Conservation (phyloP, 2,888 invertebrate genomes). For the Siphlonurus alternatus region DNA sequence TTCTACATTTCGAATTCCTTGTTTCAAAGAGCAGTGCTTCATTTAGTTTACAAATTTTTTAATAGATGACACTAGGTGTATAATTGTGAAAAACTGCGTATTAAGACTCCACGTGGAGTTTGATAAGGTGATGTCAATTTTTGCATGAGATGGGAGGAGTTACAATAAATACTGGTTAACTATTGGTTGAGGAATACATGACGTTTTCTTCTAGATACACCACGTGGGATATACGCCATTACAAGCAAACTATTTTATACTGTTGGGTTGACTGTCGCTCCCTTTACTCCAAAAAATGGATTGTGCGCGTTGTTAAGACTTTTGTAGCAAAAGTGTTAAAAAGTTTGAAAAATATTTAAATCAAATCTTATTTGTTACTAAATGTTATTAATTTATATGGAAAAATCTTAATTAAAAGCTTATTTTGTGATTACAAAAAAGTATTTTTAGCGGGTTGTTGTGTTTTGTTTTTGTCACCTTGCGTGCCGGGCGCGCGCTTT, state of each 20-base stretch:
- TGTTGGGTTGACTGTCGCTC: conserved; percentile 10
- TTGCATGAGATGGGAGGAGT: conserved; percentile 17
- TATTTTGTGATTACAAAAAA: not conserved
- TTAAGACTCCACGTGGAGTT: conserved; percentile 24
- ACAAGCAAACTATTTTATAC: conserved; percentile 15
- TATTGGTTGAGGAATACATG: conserved; percentile 14
- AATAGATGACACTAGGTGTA: not conserved
- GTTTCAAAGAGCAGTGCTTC: too few species aligned
- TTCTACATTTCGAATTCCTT: too few species aligned
- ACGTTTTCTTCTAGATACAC: conserved; percentile 14
- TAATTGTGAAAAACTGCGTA: too few species aligned
- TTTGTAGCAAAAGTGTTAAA: conserved; percentile 3
- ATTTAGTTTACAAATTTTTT: too few species aligned
- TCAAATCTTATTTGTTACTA: not conserved
- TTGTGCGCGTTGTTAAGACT: conserved; percentile 8
- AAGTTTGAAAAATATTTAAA: not conserved
- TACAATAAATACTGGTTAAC: conserved; percentile 6
- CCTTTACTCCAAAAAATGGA: conserved; percentile 13
- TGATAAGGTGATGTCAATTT: conserved; percentile 5
- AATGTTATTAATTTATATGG: not conserved
- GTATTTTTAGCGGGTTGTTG: conserved; percentile 7
- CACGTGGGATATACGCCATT: conserved; percentile 17
- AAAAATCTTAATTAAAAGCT: not conserved
- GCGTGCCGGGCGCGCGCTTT: not conserved
- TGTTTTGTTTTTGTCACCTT: not conserved